phyloP scores from a whole-genome alignment of 2,888 invertebrate species.

The Meghimatium bilineatum region DNA sequence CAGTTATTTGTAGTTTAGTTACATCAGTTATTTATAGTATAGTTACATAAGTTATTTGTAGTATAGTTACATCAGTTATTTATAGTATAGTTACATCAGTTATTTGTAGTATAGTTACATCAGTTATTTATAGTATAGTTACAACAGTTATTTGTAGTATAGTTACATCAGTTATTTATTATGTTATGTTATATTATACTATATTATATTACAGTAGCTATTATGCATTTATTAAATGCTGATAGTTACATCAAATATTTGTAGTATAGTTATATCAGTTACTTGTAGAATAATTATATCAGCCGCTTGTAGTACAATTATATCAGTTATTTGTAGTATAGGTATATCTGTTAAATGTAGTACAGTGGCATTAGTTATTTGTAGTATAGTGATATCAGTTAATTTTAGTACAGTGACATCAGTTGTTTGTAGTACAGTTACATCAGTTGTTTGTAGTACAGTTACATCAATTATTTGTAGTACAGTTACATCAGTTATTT shows the following conservation, averaged over 20 bases:
- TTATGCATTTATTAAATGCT: not conserved
- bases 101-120: not conserved
- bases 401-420: not conserved
- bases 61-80: not conserved
- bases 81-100: not conserved
- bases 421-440: too few species aligned
- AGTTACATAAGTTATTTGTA: not conserved
- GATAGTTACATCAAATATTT: not conserved
- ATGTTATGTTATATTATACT: not conserved
- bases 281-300: not conserved
- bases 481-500: too few species aligned
- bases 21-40: not conserved
- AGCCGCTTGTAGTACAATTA: not conserved
- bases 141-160: not conserved
- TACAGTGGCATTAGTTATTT: not conserved
- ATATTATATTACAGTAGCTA: not conserved
- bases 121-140: not conserved
- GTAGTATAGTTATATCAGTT: slow-evolving; percentile 3
- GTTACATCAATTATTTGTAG: too few species aligned
- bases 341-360: not conserved
- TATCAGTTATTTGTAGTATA: not conserved
- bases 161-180: not conserved
- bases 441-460: too few species aligned
- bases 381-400: not conserved
- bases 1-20: not conserved